Conservation (phyloP, 2,888 invertebrate species). For the Cephus rjabovi region DNA sequence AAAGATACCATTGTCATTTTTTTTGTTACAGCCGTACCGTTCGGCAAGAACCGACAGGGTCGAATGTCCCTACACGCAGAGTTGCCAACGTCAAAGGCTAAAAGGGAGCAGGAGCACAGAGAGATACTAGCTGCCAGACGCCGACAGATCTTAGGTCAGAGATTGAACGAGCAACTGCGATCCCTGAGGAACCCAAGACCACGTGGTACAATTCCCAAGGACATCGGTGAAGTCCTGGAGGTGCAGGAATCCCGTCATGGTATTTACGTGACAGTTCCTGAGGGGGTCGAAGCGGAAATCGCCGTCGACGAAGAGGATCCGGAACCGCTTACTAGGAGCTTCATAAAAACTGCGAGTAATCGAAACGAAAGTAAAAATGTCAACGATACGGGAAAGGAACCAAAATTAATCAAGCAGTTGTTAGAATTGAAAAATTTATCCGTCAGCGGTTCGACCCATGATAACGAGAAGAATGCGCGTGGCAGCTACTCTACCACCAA, state of each 20-base stretch:
- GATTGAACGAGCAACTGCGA: constrained; percentile 51
- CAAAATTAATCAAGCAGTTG: not conserved
- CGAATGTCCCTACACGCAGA: constrained; percentile 50
- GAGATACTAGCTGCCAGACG: constrained; percentile 72
- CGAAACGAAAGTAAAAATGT: not conserved
- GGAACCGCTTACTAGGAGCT: constrained; percentile 6
- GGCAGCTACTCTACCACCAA: constrained; percentile 1
- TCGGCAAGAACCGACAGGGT: constrained; percentile 46
- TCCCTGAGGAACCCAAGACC: constrained; percentile 26
- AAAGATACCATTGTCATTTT: not conserved
- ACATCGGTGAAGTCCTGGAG: constrained; percentile 45
- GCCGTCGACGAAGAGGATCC: constrained; percentile 22
- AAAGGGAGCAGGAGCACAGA: constrained; percentile 54
- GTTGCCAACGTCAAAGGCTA: constrained; percentile 49
- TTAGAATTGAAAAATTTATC: not conserved
- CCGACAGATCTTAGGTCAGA: constrained; percentile 71
- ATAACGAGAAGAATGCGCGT: constrained; percentile 6
- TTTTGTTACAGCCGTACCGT: constrained; percentile 44
- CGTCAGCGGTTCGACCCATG: not conserved
- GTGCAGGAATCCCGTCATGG: constrained; percentile 54
- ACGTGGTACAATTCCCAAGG: constrained; percentile 24
- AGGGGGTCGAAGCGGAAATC: constrained; percentile 22
- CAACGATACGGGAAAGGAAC: not conserved
- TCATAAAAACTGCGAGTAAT: not conserved
- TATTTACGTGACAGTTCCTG: constrained; percentile 45